Evolutionary conservation across 2,888 invertebrate species (phyloP).

Genomic region (Ochropleura leucogaster): DNA sequence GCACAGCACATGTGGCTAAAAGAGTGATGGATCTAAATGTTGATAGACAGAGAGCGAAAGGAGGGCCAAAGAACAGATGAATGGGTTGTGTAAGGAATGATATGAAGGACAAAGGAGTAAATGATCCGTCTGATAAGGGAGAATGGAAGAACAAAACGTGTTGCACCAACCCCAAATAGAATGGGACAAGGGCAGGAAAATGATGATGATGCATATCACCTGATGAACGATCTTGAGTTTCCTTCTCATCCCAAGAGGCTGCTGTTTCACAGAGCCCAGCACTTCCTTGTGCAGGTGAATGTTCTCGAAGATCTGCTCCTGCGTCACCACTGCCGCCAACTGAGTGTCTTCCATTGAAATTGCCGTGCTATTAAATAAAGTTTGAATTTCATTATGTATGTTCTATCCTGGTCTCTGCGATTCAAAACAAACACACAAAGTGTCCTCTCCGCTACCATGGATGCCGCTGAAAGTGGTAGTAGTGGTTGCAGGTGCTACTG

Average conservation of each 20-base stretch:
- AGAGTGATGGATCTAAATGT: no score
- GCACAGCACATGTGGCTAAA: no score
- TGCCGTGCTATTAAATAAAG: constrained; percentile 90
- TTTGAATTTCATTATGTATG: background rate
- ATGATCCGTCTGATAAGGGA: no score
- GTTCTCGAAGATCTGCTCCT: constrained; percentile 97
- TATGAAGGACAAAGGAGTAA: no score
- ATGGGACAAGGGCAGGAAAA: background rate
- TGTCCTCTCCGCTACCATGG: background rate
- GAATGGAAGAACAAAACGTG: no score
- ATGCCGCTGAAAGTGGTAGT: background rate
- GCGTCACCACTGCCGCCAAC: constrained; percentile 91
- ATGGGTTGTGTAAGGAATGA: no score
- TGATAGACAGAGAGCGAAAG: no score
- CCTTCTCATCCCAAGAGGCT: constrained; percentile 95
- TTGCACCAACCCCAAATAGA: background rate
- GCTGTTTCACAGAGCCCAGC: constrained; percentile 95
- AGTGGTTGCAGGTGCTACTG: no score
- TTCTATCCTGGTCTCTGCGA: background rate
- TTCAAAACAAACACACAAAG: background rate
- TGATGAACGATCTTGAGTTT: constrained; percentile 95
- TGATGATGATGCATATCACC: constrained; percentile 73
- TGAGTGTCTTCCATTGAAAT: constrained; percentile 93
- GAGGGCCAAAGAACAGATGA: no score
- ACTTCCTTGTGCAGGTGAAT: constrained; percentile 98